Evolutionary conservation across 2,888 invertebrate genomes (phyloP).

Genomic region (Abrostola tripartita): DNA sequence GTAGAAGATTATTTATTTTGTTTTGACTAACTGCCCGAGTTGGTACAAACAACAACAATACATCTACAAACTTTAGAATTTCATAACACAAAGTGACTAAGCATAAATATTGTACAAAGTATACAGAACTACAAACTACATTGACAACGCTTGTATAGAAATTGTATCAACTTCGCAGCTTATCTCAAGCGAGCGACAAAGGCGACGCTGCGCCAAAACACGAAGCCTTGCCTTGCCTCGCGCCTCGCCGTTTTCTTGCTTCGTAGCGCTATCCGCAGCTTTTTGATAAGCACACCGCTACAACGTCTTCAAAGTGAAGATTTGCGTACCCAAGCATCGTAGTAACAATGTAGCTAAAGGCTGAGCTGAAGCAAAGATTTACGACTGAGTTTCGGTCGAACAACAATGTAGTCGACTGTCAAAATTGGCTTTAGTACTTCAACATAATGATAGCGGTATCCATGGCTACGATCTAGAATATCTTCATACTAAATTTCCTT

Average conservation of each 20-base stretch:
- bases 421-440: slow-evolving; percentile 15
- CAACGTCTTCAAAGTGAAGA: slow-evolving; percentile 47
- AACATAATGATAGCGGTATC: background rate
- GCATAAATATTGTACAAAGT: slow-evolving; percentile 22
- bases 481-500: too few relatives aligned
- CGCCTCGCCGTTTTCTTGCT: slow-evolving; percentile 30
- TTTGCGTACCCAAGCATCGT: slow-evolving; percentile 42
- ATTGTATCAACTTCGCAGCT: slow-evolving; percentile 45
- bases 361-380: slow-evolving; percentile 31
- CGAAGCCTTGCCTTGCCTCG: slow-evolving; percentile 24
- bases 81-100: slow-evolving; percentile 23
- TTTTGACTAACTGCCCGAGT: too few relatives aligned
- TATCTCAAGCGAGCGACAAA: slow-evolving; percentile 52
- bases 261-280: slow-evolving; percentile 42
- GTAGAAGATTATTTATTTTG: too few relatives aligned
- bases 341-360: slow-evolving; percentile 46
- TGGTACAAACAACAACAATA: slow-evolving; percentile 9
- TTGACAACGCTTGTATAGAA: slow-evolving; percentile 42
- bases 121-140: slow-evolving; percentile 39
- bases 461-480: too few relatives aligned
- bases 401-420: slow-evolving; percentile 39
- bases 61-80: slow-evolving; percentile 16
- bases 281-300: slow-evolving; percentile 53
- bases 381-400: slow-evolving; percentile 45
- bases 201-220: slow-evolving; percentile 38